A percentile compares a stretch with the other conserved stretches of the same genome.
phyloP scores from a whole-genome alignment of 2,113 vertebrate species.

The Propithecus coquereli region DNA sequence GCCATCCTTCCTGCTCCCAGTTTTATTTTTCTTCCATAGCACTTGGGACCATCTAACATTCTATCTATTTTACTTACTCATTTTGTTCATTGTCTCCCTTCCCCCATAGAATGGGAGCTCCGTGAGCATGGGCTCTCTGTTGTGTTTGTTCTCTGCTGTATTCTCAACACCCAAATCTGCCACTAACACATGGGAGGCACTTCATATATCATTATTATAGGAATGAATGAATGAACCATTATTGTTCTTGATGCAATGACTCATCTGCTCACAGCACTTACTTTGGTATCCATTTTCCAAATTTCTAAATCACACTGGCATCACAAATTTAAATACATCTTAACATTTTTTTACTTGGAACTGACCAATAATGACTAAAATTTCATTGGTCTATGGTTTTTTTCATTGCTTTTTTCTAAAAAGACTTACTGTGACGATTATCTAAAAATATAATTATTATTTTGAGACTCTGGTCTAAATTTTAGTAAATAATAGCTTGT shows the following conservation, averaged over 20 bases:
- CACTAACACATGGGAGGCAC: background rate
- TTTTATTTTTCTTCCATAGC: background rate
- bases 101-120: background rate
- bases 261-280: background rate
- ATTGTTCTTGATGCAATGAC: background rate
- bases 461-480: conserved; percentile 3
- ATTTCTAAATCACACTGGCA: background rate
- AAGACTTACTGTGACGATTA: background rate
- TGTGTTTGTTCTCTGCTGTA: background rate
- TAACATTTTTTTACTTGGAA: background rate
- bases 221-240: background rate
- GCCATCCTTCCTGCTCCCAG: background rate
- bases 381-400: background rate
- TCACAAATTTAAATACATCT: background rate
- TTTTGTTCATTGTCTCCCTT: background rate
- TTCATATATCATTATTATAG: background rate
- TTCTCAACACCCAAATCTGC: background rate
- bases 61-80: background rate
- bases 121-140: background rate
- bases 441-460: background rate
- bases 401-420: background rate
- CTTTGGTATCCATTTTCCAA: background rate
- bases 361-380: background rate
- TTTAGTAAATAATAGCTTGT: background rate
- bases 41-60: background rate